Evolutionary conservation across 2,113 vertebrate species (phyloP), one percentile per base, ranked within the genome.

Genomic region (Gambusia holbrooki): DNA sequence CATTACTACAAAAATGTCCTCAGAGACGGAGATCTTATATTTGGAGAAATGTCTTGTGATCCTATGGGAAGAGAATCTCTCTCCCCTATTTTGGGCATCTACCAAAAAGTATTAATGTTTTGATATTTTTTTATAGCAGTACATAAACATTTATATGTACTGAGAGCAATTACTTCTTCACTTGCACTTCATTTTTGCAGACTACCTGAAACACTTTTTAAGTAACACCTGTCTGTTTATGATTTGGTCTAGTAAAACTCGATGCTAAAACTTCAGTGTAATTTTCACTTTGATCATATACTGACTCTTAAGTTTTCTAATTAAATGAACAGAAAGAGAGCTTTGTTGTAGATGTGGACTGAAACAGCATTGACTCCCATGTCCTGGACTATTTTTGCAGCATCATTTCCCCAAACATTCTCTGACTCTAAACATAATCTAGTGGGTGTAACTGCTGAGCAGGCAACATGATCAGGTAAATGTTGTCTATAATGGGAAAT

Each of bases 401-500:
- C 14, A 17, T 12, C 29, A 22, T 61, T 32, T 29, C 37, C 58
- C 32, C 33, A 9, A 74, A 35, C 45, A 58, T 71, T 62, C 6
- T 73, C 3, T 67, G 73, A 64, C 54, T 15, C 22, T 13, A 19
- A 1, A 28, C 32, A 25, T 3, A 1, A 42, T 9, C 17, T 28
- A 35, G 66, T 80, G 42, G 35, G n/a, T 73, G 77, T 58, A 70
- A 66, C 68, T 1, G 27, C 45, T 74, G 74, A 77, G 33, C 8
- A 51, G 27, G 4, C n/a, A 2, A 68, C 14, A 48, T 33, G 22
- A 0, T 4, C 0, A 1, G 37, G 12, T 15, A 13, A 8, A 58
- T 0, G 4, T 35, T 19, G 8, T 13, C 27, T 17, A 42, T 62
- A 27, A 61, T 60, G 7, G 30, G 45, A 62, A 19, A 10, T 54